These are phyloP conservation scores for Poecile montanus DNA, from an alignment of 2,797 vertebrate species.

Conservation along the genomic window DNA sequence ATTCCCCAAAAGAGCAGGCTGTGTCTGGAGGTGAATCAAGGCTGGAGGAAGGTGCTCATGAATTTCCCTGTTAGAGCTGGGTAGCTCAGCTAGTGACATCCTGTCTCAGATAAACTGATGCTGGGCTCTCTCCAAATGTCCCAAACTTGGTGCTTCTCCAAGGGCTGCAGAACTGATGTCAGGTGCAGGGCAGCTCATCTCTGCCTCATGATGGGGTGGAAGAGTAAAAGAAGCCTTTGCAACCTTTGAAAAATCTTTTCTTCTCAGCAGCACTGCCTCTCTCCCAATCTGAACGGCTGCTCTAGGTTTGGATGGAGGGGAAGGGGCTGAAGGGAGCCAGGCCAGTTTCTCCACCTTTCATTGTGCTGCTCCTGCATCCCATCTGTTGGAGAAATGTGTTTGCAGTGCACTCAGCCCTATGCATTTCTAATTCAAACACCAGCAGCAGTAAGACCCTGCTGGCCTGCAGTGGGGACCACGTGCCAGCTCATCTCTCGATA, in stretches of 20 bases:
- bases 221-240: neutral
- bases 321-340: neutral
- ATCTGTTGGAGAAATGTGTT: neutral
- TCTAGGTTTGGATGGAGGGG: neutral
- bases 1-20: neutral
- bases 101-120: neutral
- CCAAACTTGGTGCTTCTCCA: neutral
- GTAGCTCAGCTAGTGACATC: neutral
- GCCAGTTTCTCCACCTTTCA: neutral
- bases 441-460: neutral
- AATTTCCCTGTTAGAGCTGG: neutral
- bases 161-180: neutral
- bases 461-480: neutral
- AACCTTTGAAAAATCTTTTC: neutral
- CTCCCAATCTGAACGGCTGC: neutral
- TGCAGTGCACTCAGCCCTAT: neutral
- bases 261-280: accelerated
- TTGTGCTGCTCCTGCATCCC: neutral
- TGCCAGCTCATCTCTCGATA: neutral
- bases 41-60: neutral
- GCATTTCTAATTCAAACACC: neutral
- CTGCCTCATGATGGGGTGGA: neutral
- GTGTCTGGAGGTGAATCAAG: neutral
- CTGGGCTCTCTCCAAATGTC: neutral
- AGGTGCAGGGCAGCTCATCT: neutral